Percentiles rank a stretch among this genome's conserved stretches.
Evolutionary conservation across 2,888 invertebrate genomes (phyloP).

Genomic region (Junonia oenone): DNA sequence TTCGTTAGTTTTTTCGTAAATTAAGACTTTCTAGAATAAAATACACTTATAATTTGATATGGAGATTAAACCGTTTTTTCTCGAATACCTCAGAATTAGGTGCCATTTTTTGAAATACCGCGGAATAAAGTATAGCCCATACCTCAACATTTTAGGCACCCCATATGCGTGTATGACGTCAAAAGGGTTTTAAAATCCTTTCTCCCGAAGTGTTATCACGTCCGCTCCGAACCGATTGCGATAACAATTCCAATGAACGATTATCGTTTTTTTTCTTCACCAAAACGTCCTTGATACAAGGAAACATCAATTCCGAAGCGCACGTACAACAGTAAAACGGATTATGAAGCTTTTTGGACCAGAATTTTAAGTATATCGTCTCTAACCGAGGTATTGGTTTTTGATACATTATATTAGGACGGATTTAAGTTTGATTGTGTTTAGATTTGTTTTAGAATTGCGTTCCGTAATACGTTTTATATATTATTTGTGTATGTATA

Average conservation of each 20-base stretch:
- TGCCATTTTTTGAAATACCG: too few relatives aligned
- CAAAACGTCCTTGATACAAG: constrained; percentile 18
- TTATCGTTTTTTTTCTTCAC: constrained; percentile 25
- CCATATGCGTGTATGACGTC: too few relatives aligned
- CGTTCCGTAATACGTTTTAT: not conserved
- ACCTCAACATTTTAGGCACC: too few relatives aligned
- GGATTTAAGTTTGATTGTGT: not conserved
- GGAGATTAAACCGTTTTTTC: too few relatives aligned
- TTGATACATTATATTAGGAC: not conserved
- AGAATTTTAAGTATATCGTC: constrained; percentile 7
- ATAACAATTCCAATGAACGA: constrained; percentile 26
- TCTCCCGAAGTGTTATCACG: constrained; percentile 9
- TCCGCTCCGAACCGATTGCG: constrained; percentile 14
- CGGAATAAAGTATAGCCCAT: too few relatives aligned
- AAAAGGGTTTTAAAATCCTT: constrained; percentile 9
- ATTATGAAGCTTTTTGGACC: constrained; percentile 17
- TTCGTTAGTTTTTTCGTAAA: too few relatives aligned
- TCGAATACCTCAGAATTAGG: too few relatives aligned
- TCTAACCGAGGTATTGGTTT: not conserved
- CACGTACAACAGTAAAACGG: constrained; percentile 24
- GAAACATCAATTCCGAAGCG: constrained; percentile 16
- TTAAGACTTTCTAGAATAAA: too few relatives aligned
- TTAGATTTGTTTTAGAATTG: not conserved
- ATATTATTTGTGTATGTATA: too few relatives aligned
- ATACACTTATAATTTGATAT: too few relatives aligned